phyloP scores from a whole-genome alignment of 2,888 invertebrate species.

The Drosophila subquinaria region DNA sequence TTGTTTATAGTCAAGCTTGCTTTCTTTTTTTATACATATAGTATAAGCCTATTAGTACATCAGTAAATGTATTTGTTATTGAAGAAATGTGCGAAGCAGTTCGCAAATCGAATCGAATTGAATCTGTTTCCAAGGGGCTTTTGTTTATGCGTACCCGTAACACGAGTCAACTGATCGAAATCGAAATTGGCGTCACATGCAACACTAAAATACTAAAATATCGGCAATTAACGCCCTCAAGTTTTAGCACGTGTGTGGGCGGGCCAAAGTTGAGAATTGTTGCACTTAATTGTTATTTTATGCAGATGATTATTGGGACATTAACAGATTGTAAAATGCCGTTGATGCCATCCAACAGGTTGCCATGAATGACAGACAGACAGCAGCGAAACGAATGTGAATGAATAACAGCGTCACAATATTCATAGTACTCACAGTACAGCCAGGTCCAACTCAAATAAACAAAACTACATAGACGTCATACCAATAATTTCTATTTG shows the following conservation, averaged over 20 bases:
- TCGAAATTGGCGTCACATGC: slow-evolving; percentile 38
- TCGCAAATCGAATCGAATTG: neutral
- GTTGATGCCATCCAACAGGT: slow-evolving; percentile 27
- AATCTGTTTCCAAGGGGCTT: slow-evolving; percentile 21
- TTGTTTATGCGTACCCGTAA: slow-evolving; percentile 49
- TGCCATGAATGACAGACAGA: slow-evolving; percentile 52
- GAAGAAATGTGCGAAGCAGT: slow-evolving; percentile 39
- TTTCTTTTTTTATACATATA: slow-evolving; percentile 27
- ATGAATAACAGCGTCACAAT: slow-evolving; percentile 38
- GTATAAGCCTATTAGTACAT: slow-evolving; percentile 24
- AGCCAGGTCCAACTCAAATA: slow-evolving; percentile 23
- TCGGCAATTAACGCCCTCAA: slow-evolving; percentile 54
- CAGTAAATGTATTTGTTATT: slow-evolving; percentile 24
- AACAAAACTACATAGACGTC: slow-evolving; percentile 30
- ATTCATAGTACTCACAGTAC: slow-evolving; percentile 30
- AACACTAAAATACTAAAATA: slow-evolving; percentile 37
- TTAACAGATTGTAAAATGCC: slow-evolving; percentile 49
- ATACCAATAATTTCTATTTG: slow-evolving; percentile 25
- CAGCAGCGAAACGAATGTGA: slow-evolving; percentile 30
- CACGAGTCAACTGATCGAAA: slow-evolving; percentile 67
- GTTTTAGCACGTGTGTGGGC: slow-evolving; percentile 62
- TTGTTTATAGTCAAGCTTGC: slow-evolving; percentile 39
- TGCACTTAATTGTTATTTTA: slow-evolving; percentile 22
- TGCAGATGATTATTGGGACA: slow-evolving; percentile 41
- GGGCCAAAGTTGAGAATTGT: slow-evolving; percentile 39